These are phyloP conservation scores for Leptestheria dahalacensis DNA, from an alignment of 1,140 invertebrate species.

Conservation along the genomic window DNA sequence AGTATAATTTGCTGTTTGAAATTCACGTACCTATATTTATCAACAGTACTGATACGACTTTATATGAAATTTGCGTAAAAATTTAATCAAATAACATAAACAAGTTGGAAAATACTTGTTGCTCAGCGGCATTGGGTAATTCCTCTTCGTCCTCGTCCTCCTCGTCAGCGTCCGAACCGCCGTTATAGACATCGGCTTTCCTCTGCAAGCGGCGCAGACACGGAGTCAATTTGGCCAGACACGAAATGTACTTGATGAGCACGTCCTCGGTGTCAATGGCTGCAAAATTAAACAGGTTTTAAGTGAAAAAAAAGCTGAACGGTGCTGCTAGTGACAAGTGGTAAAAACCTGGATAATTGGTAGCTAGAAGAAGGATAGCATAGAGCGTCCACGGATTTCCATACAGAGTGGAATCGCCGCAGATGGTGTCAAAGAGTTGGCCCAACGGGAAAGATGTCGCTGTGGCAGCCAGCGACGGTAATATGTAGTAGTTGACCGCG, in stretches of 20 bases:
- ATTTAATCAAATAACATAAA: background rate
- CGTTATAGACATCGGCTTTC: background rate
- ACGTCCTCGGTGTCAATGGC: no score
- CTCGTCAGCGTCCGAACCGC: background rate
- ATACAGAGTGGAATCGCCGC: slow-evolving; percentile 11
- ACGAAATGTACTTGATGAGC: background rate
- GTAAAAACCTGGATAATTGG: slow-evolving; percentile 21
- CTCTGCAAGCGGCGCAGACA: background rate
- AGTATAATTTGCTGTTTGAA: no score
- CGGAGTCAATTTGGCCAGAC: background rate
- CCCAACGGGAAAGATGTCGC: slow-evolving; percentile 27
- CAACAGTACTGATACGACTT: background rate
- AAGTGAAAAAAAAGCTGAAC: no score
- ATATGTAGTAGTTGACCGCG: slow-evolving; percentile 27
- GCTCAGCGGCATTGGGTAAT: slow-evolving; percentile 1
- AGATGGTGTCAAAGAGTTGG: slow-evolving; percentile 25
- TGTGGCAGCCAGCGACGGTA: slow-evolving; percentile 28
- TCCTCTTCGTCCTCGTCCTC: slow-evolving; percentile 4
- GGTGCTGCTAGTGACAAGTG: no score
- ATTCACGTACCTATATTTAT: slow-evolving; percentile 23
- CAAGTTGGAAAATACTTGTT: background rate
- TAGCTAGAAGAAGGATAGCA: slow-evolving; percentile 25
- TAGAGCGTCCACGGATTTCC: slow-evolving; percentile 26
- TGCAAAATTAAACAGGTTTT: no score
- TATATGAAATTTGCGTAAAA: background rate